Percentiles rank a stretch among this genome's conserved stretches.
Evolutionary conservation across 2,888 invertebrate species (phyloP).

Genomic region (Chloroclystis v-ata): DNA sequence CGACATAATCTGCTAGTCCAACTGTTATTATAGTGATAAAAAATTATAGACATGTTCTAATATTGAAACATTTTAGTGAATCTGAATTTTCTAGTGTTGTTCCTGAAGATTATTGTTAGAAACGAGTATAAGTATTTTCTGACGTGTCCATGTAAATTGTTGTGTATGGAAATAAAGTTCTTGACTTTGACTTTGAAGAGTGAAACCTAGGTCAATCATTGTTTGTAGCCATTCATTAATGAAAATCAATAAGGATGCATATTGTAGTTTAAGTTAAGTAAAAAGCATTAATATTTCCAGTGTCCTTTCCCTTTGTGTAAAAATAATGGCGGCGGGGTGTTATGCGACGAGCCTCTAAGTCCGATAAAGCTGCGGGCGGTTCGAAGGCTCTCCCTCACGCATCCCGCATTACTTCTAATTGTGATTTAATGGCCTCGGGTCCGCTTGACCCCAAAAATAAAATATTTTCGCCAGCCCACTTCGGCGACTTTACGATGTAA

Average conservation of each 20-base stretch:
- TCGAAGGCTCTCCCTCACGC: slow-evolving; percentile 61
- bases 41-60: slow-evolving; percentile 34
- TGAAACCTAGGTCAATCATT: too few species aligned
- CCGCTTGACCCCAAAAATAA: slow-evolving; percentile 63
- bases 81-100: too few species aligned
- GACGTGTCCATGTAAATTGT: too few species aligned
- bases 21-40: slow-evolving; percentile 36
- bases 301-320: slow-evolving; percentile 13
- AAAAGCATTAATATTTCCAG: slow-evolving; percentile 13
- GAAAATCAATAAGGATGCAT: too few species aligned
- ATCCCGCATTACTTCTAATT: slow-evolving; percentile 75
- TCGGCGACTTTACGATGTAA: slow-evolving; percentile 2
- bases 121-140: too few species aligned
- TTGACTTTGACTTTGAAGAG: too few species aligned
- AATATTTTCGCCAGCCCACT: slow-evolving; percentile 40
- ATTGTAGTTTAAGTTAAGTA: too few species aligned
- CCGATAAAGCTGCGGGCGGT: slow-evolving; percentile 60
- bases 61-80: slow-evolving; percentile 21
- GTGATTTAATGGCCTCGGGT: slow-evolving; percentile 73
- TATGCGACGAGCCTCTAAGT: slow-evolving; percentile 65
- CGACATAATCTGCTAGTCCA: slow-evolving; percentile 31
- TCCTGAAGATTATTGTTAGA: too few species aligned
- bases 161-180: too few species aligned
- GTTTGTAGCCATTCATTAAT: too few species aligned
- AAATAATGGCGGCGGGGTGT: slow-evolving; percentile 48